A percentile compares a stretch with the other conserved stretches of the same genome.
These are phyloP conservation scores for Incurvaria masculella DNA, from an alignment of 2,888 invertebrate species.

Conservation along the genomic window DNA sequence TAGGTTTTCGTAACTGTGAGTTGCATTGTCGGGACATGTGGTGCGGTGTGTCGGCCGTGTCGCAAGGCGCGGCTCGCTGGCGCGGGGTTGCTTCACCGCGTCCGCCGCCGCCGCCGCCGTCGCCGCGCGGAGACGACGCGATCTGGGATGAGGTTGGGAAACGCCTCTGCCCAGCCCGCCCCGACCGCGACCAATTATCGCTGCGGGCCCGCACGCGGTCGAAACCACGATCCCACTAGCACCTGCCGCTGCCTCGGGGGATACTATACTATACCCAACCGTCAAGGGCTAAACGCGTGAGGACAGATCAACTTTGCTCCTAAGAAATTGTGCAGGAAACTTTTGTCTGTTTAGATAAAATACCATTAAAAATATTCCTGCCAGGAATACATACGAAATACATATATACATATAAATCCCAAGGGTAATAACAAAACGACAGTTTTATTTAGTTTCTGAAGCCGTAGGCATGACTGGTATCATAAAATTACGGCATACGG, in stretches of 20 bases:
- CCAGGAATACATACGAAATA: no score
- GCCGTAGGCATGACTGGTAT: no score
- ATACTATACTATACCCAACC: constrained; percentile 33
- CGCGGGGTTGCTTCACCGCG: constrained; percentile 35
- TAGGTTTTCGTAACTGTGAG: constrained; percentile 48
- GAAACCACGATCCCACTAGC: constrained; percentile 28
- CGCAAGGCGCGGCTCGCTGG: constrained; percentile 29
- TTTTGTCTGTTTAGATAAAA: no score
- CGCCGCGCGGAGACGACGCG: constrained; percentile 23
- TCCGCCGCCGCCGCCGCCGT: constrained; percentile 38
- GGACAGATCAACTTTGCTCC: no score
- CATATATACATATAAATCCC: no score
- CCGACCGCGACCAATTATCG: background rate
- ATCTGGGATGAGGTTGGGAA: background rate
- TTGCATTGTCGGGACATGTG: constrained; percentile 47
- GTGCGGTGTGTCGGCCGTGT: constrained; percentile 23
- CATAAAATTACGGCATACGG: no score
- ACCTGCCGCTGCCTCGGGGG: constrained; percentile 27
- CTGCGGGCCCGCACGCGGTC: constrained; percentile 5
- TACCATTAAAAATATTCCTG: no score
- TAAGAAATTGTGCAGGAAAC: no score
- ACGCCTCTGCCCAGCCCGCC: background rate
- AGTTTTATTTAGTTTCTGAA: no score
- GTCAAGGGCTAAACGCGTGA: no score
- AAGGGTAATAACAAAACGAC: no score